Base-by-base conservation (phyloP, 2,797 vertebrate species). In the Champsocephalus gunnari region DNA sequence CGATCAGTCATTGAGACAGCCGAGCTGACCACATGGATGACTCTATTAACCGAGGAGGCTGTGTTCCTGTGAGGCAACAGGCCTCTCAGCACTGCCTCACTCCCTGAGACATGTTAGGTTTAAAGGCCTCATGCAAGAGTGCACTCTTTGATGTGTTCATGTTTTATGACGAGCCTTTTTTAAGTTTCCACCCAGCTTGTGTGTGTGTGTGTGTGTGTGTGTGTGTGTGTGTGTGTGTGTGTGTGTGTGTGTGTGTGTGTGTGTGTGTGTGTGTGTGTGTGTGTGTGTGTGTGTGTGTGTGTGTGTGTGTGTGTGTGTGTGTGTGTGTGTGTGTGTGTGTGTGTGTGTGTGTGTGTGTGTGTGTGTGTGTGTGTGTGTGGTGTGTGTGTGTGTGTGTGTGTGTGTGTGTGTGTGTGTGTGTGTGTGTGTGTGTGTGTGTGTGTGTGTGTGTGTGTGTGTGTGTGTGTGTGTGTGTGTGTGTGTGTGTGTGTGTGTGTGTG, bases 1-100 rank as follows among this genome's bases (percentile, higher is more conserved):
- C 76, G 38, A 89, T 90, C 81, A 72, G 85, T 88, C 79, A 84
- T 49, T 55, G 80, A 85, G 88, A 83, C 87, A 68, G 84, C 64
- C 65, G 19, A 21, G 65, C 79, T 68, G 71, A 77, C 80, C 83
- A 66, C 85, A 78, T 12, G 61, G 82, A 81, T 77, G 51, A 60
- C 81, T 86, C 59, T 64, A 55, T 91, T 70, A 84, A 72, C 75
- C 17, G 73, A 65, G 67, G 54, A 65, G 67, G 54, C 55, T 5
- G 48, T 64, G 73, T 76, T 88, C 71, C 71, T 85, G 80, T 55
- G 76, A 84, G 86, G 77, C 74, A 85, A 70, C 81, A 59, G 77
- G 63, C 77, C 19, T 63, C 65, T 66, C 12, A 3, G 71, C 75
- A 47, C 68, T 71, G 60, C 68, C 84, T 86, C 73, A 74, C 17